Base-by-base conservation (phyloP, 2,113 vertebrate species). In the Etheostoma cragini region DNA sequence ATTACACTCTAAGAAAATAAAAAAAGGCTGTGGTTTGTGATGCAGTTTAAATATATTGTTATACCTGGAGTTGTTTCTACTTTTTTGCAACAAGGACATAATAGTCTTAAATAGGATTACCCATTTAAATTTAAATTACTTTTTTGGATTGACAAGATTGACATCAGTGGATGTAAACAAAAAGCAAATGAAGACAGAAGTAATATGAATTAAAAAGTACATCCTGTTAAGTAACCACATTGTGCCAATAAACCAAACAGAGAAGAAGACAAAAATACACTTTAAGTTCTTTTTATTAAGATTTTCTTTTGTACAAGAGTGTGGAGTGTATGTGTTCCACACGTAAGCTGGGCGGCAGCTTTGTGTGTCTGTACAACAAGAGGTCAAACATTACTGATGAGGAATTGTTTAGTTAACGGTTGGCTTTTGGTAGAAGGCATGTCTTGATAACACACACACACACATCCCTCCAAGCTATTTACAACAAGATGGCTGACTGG, bases 231-330 rank as follows among this genome's bases (percentile, higher is more conserved):
- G 13, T 75, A 54, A 75, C 10, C 1, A 6, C 16, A 26, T 42
- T 8, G 24, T 38, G 33, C 5, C 19, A 65, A 16, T 38, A 21
- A 46, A 17, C 24, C 26, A n/a, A 19, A 24, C 8, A 15, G 10
- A 47, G 26, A 38, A 49, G 17, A 0, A 61, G 12, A 64, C 62
- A 61, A 26, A 64, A 12, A 42, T 1, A 61, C 50, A 58, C 60
- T 54, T 71, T 77, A 77, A 76, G 63, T 84, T 83, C 58, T 91
- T 93, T 66, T 94, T 92, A 93, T 93, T 92, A 78, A 60, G 67
- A 65, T 84, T 88, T 90, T 87, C 14, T 84, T 86, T 83, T 92
- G 83, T 92, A 89, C 87, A 92, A 64, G 73, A 61, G 47, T 76
- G 62, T 76, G 67, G 64, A 74, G 83, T 72, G 68, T 83, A 19